Conservation (phyloP, 2,113 vertebrate species). For the Lontra canadensis region DNA sequence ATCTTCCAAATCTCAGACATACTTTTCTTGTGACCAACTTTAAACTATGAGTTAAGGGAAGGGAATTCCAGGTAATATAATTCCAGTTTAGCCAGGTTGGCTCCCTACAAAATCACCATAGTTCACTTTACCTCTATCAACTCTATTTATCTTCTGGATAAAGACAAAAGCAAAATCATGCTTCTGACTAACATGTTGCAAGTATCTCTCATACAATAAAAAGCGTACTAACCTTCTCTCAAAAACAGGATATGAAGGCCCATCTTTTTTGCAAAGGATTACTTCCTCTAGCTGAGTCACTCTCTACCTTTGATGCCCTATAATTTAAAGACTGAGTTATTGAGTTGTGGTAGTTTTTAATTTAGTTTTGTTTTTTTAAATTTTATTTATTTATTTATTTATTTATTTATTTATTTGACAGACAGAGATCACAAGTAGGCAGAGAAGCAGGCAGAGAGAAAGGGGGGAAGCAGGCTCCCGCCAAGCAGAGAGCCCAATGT, state of each 20-base stretch:
- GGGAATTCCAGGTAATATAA: not conserved
- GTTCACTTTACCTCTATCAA: not conserved
- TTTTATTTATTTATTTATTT: too few relatives aligned
- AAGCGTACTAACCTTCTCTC: not conserved
- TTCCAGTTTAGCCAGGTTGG: not conserved
- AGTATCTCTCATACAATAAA: not conserved
- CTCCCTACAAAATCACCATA: not conserved
- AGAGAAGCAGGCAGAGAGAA: too few relatives aligned
- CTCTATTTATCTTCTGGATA: not conserved
- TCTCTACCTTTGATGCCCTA: not conserved
- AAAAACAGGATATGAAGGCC: not conserved
- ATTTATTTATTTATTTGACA: too few relatives aligned
- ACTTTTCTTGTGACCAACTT: not conserved
- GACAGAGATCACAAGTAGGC: too few relatives aligned
- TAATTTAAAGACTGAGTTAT: not conserved
- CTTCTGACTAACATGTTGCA: not conserved
- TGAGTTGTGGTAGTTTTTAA: not conserved
- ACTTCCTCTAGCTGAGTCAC: not conserved
- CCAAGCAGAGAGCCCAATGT: too few relatives aligned
- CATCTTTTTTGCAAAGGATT: not conserved
- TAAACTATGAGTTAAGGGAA: not conserved
- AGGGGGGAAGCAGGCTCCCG: too few relatives aligned
- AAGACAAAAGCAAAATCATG: not conserved
- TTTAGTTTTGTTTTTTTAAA: too few relatives aligned
- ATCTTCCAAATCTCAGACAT: not conserved